Percentiles rank a stretch among this genome's conserved stretches.
Conservation (phyloP, 2,888 invertebrate species). For the Nemotelus pantherinus region DNA sequence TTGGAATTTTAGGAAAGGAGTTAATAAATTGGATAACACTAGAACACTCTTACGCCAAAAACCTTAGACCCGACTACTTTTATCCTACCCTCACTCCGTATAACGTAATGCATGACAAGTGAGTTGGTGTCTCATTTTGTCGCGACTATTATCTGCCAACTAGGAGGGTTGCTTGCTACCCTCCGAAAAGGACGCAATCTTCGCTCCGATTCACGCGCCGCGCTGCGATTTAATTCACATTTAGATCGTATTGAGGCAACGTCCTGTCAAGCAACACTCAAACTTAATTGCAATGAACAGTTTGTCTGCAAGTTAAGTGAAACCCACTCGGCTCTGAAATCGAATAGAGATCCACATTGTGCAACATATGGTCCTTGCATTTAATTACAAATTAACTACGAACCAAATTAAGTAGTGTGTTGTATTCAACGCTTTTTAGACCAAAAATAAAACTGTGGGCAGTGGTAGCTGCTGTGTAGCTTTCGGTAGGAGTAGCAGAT, state of each 20-base stretch:
- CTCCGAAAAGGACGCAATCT: constrained; percentile 26
- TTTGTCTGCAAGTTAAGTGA: constrained; percentile 38
- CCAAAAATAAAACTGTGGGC: not conserved
- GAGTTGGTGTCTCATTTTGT: constrained; percentile 21
- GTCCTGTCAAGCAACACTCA: constrained; percentile 41
- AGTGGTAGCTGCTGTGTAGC: not conserved
- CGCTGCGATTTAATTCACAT: constrained; percentile 21
- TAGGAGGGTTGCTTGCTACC: constrained; percentile 23
- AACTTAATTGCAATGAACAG: constrained; percentile 44
- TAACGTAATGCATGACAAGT: constrained; percentile 5
- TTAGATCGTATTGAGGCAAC: constrained; percentile 31
- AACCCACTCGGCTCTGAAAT: not conserved
- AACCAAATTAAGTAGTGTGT: constrained; percentile 37
- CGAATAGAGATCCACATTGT: constrained; percentile 27
- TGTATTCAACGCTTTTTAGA: not conserved
- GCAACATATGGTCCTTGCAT: constrained; percentile 44
- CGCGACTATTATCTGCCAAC: constrained; percentile 38
- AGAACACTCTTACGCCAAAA: constrained; percentile 36
- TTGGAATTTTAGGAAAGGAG: constrained; percentile 32
- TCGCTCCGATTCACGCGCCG: not conserved
- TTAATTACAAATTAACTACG: constrained; percentile 45
- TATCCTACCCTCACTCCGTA: not conserved
- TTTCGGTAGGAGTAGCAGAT: not conserved
- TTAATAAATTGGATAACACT: constrained; percentile 45
- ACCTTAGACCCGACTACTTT: not conserved